Conservation (phyloP, 2,888 invertebrate species). For the Torymus texanus region DNA sequence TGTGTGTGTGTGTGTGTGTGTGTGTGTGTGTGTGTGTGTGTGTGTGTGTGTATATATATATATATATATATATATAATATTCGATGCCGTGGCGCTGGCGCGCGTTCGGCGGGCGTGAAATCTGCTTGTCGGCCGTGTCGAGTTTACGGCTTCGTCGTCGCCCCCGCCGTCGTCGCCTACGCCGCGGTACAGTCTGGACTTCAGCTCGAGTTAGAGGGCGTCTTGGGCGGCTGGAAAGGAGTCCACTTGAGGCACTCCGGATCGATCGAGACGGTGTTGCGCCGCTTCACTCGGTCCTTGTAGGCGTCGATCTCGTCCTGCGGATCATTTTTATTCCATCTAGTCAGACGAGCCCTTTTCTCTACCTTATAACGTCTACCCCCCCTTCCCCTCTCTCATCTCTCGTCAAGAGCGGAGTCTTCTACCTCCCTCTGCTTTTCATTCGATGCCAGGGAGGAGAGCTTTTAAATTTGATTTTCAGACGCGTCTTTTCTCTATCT, state of each 20-base stretch:
- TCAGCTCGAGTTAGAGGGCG: conserved; percentile 75
- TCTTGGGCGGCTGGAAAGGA: conserved; percentile 82
- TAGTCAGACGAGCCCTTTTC: neutral
- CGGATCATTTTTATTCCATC: conserved; percentile 36
- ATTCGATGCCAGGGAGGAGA: neutral
- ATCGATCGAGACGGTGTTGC: conserved; percentile 89
- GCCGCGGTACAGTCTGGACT: conserved; percentile 40
- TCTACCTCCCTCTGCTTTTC: neutral
- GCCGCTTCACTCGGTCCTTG: conserved; percentile 86
- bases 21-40: too few species aligned
- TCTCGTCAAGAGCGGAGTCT: neutral
- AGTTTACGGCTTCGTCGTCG: conserved; percentile 19
- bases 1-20: too few species aligned
- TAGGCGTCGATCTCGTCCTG: conserved; percentile 96
- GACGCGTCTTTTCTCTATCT: neutral
- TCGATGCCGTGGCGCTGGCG: conserved; percentile 24
- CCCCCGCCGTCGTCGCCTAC: conserved; percentile 15
- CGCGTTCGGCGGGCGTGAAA: conserved; percentile 53
- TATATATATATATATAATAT: conserved; percentile 15
- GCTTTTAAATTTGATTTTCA: conserved; percentile 34
- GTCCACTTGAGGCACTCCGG: conserved; percentile 91
- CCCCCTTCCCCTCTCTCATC: neutral
- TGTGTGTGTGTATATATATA: too few species aligned
- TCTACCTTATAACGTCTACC: neutral
- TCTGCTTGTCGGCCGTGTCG: conserved; percentile 44